A percentile compares a stretch with the other conserved stretches of the same genome.
phyloP scores from a whole-genome alignment of 2,797 vertebrate species.

The Amblyopsis hoosieri region DNA sequence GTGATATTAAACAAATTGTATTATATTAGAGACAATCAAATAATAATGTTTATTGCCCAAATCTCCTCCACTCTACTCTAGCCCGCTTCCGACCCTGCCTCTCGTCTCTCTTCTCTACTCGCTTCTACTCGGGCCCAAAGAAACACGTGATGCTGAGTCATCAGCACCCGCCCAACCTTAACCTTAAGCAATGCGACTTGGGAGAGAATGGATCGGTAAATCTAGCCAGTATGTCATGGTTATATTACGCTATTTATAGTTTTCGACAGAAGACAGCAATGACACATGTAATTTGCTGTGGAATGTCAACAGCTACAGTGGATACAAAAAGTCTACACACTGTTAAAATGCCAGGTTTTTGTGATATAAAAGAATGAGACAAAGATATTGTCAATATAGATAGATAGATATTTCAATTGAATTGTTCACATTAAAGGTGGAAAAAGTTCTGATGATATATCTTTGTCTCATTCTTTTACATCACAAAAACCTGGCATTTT shows the following conservation, averaged over 20 bases:
- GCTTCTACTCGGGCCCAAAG: slow-evolving; percentile 20
- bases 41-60: too few species aligned
- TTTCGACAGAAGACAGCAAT: slow-evolving; percentile 14
- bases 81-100: slow-evolving; percentile 10
- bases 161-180: slow-evolving; percentile 41
- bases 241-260: slow-evolving; percentile 50
- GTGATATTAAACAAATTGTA: neutral
- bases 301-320: slow-evolving; percentile 10
- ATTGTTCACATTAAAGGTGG: too few species aligned
- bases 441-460: too few species aligned
- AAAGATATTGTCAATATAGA: too few species aligned
- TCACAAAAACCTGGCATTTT: too few species aligned
- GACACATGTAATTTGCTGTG: slow-evolving; percentile 13
- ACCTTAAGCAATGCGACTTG: slow-evolving; percentile 3
- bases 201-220: slow-evolving; percentile 36
- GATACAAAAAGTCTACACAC: neutral
- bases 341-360: too few species aligned
- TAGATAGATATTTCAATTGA: too few species aligned
- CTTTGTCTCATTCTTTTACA: too few species aligned
- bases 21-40: neutral
- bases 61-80: slow-evolving; percentile 5
- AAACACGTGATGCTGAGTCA: slow-evolving; percentile 63
- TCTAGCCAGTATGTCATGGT: slow-evolving; percentile 21
- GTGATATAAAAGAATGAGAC: too few species aligned
- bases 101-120: neutral